A percentile compares a stretch with the other conserved stretches of the same genome.
These are phyloP conservation scores for Scelioninae gen. 1 DNA, from an alignment of 2,888 invertebrate genomes.

Conservation along the genomic window DNA sequence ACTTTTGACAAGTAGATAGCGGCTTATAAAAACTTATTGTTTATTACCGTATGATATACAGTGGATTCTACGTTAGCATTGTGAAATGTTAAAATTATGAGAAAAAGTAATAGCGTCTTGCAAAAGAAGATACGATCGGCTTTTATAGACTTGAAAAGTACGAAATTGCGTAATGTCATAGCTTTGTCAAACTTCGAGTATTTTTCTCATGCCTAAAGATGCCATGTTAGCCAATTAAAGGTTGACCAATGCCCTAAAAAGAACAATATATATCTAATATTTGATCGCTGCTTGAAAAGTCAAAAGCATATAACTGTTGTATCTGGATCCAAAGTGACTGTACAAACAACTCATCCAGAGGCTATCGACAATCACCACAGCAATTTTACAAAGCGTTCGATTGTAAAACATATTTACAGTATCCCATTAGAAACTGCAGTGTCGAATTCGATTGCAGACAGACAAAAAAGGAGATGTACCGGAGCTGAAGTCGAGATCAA, in stretches of 20 bases:
- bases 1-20: slow-evolving; percentile 34
- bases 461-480: slow-evolving; percentile 32
- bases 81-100: slow-evolving; percentile 44
- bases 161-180: slow-evolving; percentile 19
- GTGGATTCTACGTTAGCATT: slow-evolving; percentile 39
- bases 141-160: slow-evolving; percentile 37
- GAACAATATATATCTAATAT: slow-evolving; percentile 30
- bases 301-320: slow-evolving; percentile 3
- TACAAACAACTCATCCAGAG: too few species aligned
- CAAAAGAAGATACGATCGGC: slow-evolving; percentile 34
- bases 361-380: too few species aligned
- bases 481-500: too few species aligned
- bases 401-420: slow-evolving; percentile 20
- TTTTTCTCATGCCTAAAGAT: slow-evolving; percentile 21
- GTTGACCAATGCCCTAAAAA: slow-evolving; percentile 1
- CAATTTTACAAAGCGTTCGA: background rate
- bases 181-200: slow-evolving; percentile 32
- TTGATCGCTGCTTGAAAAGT: background rate
- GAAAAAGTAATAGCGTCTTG: slow-evolving; percentile 41
- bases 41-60: slow-evolving; percentile 27
- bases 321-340: background rate
- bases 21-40: slow-evolving; percentile 41
- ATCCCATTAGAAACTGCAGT: slow-evolving; percentile 17
- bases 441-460: background rate
- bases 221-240: background rate